phyloP scores from a whole-genome alignment of 2,888 invertebrate genomes.

The Enoplolaimus lenunculus region DNA sequence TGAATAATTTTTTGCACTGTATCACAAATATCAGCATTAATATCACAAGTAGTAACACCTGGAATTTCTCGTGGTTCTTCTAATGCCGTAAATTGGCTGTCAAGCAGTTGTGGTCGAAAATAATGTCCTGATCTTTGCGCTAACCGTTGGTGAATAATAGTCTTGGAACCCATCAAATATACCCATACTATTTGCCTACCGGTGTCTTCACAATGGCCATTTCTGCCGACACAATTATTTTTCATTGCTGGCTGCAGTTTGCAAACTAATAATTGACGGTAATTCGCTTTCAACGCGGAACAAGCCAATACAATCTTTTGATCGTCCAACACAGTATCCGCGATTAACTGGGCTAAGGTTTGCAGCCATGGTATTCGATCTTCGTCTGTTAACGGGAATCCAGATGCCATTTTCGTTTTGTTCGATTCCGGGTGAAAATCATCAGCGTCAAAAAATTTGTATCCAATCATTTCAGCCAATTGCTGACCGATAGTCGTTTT shows the following conservation, averaged over 20 bases:
- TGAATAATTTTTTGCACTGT: no score
- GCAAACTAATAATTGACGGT: conserved; percentile 34
- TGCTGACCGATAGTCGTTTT: conserved; percentile 28
- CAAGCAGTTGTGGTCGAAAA: no score
- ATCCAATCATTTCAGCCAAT: conserved; percentile 26
- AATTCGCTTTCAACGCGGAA: conserved; percentile 39
- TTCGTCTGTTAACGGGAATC: conserved; percentile 37
- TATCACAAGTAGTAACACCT: no score
- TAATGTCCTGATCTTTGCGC: no score
- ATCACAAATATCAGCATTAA: no score
- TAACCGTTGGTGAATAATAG: no score
- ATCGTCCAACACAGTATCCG: conserved; percentile 25
- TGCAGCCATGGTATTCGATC: conserved; percentile 40
- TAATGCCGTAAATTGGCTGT: no score
- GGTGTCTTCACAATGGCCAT: no score
- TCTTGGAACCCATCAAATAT: no score
- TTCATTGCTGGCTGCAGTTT: conserved; percentile 25
- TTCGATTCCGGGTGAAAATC: conserved; percentile 38
- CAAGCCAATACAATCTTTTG: conserved; percentile 33
- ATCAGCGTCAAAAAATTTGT: conserved; percentile 38
- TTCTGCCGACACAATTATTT: no score
- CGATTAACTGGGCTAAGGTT: conserved; percentile 23
- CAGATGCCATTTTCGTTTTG: conserved; percentile 39
- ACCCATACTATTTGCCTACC: no score
- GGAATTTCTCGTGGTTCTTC: no score